Evolutionary conservation across 2,888 invertebrate genomes (phyloP).

Genomic region (Chydorus sphaericus): DNA sequence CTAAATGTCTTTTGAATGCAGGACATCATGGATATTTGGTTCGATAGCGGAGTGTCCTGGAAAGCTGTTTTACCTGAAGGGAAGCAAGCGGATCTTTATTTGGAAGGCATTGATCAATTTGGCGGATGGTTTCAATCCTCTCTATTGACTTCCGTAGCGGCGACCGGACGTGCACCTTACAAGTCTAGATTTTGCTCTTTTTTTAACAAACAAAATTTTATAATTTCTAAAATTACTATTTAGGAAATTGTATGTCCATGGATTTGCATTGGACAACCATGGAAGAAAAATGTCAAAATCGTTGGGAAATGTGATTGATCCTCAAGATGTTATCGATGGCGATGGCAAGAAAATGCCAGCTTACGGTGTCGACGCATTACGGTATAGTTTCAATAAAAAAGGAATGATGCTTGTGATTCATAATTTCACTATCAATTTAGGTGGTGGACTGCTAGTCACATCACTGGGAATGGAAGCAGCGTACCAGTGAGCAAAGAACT

Average conservation of each 20-base stretch:
- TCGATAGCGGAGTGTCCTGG: slow-evolving; percentile 97
- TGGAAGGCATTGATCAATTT: slow-evolving; percentile 93
- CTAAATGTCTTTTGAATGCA: slow-evolving; percentile 22
- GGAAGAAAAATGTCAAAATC: slow-evolving; percentile 98
- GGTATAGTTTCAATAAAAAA: slow-evolving; percentile 25
- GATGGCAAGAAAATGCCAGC: slow-evolving; percentile 38
- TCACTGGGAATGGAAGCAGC: slow-evolving; percentile 55
- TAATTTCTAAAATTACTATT: slow-evolving; percentile 16
- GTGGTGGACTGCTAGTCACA: slow-evolving; percentile 91
- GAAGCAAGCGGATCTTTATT: slow-evolving; percentile 62
- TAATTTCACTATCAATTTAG: slow-evolving; percentile 31
- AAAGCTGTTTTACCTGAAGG: slow-evolving; percentile 40
- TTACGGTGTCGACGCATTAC: slow-evolving; percentile 63
- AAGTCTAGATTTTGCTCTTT: slow-evolving; percentile 42
- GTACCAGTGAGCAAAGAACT: slow-evolving; percentile 59
- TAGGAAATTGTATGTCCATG: slow-evolving; percentile 76
- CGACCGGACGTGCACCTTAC: slow-evolving; percentile 57
- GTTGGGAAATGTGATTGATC: slow-evolving; percentile 84
- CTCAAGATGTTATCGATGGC: slow-evolving; percentile 50
- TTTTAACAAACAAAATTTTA: too few relatives aligned
- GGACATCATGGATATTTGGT: slow-evolving; percentile 98
- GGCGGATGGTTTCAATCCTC: slow-evolving; percentile 99
- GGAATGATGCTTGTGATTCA: too few relatives aligned
- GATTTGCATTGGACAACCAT: slow-evolving; percentile 85
- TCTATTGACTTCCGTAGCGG: slow-evolving; percentile 72